These are phyloP conservation scores for Phenganax subtilis DNA, from an alignment of 92 coral and sea anemone species.

Conservation along the genomic window DNA sequence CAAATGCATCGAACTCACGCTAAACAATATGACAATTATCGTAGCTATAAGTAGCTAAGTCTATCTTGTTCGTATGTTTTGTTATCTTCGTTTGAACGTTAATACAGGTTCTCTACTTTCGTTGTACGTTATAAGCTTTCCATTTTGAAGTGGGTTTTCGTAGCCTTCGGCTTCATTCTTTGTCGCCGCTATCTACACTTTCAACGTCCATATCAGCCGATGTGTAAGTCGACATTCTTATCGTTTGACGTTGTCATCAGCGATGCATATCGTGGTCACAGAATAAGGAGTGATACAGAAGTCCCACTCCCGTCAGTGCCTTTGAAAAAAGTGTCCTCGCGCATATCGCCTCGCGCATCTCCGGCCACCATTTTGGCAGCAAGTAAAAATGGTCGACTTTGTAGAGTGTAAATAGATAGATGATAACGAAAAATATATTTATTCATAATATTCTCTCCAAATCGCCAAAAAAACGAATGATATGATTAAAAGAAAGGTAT, in stretches of 20 bases:
- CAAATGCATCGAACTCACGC: not conserved
- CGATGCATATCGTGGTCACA: not conserved
- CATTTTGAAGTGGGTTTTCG: not conserved
- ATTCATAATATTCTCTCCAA: too few relatives aligned
- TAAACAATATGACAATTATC: conserved; percentile 2
- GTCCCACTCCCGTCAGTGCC: too few relatives aligned
- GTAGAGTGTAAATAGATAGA: too few relatives aligned
- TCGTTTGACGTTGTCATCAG: conserved; percentile 1
- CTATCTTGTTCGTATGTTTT: not conserved
- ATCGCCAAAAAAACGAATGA: too few relatives aligned
- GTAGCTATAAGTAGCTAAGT: not conserved
- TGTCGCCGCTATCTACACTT: not conserved
- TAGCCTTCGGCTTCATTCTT: conserved; percentile 2
- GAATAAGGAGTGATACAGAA: too few relatives aligned
- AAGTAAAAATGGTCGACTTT: too few relatives aligned
- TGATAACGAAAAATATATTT: too few relatives aligned
- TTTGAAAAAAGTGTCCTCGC: too few relatives aligned
- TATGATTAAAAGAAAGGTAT: too few relatives aligned
- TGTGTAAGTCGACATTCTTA: not conserved
- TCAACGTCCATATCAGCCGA: conserved; percentile 2
- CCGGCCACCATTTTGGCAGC: too few relatives aligned
- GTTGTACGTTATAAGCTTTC: not conserved
- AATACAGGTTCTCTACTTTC: not conserved
- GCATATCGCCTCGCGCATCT: too few relatives aligned
- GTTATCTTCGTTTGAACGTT: not conserved